A percentile compares a stretch with the other conserved stretches of the same genome.
Evolutionary conservation across 2,113 vertebrate species (phyloP).

Genomic region (Erinaceus europaeus): DNA sequence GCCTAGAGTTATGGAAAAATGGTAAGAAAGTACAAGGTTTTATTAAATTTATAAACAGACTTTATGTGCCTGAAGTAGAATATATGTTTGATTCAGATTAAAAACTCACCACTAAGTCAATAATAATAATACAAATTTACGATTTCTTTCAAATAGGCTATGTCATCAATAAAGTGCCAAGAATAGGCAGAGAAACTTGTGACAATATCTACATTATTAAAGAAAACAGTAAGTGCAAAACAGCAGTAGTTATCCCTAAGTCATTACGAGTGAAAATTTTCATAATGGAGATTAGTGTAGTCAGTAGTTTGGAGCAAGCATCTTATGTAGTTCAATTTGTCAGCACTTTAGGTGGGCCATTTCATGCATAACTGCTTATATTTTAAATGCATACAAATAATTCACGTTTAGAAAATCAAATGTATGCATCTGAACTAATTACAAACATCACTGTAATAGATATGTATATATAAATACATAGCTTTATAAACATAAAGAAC

Average conservation of each 20-base stretch:
- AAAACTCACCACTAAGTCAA: neutral
- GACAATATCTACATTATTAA: neutral
- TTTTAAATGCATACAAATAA: slow-evolving; percentile 30
- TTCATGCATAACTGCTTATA: slow-evolving; percentile 5
- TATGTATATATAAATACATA: slow-evolving; percentile 38
- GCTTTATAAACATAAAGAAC: no score
- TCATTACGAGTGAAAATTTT: neutral
- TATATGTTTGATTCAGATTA: neutral
- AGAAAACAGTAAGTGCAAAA: neutral
- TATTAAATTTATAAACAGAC: neutral
- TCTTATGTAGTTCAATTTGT: neutral
- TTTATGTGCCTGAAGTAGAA: neutral
- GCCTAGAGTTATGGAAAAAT: neutral
- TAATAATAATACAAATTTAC: neutral
- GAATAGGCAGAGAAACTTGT: neutral
- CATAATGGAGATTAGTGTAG: neutral
- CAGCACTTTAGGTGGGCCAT: neutral
- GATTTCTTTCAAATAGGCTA: neutral
- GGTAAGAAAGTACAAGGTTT: neutral
- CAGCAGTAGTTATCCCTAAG: neutral
- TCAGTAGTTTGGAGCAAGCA: neutral
- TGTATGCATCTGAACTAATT: slow-evolving; percentile 49
- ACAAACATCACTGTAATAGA: slow-evolving; percentile 39
- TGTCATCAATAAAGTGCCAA: neutral
- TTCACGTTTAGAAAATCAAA: slow-evolving; percentile 50